Base-by-base conservation (phyloP, 2,797 vertebrate genomes). In the Podarcis lilfordi region DNA sequence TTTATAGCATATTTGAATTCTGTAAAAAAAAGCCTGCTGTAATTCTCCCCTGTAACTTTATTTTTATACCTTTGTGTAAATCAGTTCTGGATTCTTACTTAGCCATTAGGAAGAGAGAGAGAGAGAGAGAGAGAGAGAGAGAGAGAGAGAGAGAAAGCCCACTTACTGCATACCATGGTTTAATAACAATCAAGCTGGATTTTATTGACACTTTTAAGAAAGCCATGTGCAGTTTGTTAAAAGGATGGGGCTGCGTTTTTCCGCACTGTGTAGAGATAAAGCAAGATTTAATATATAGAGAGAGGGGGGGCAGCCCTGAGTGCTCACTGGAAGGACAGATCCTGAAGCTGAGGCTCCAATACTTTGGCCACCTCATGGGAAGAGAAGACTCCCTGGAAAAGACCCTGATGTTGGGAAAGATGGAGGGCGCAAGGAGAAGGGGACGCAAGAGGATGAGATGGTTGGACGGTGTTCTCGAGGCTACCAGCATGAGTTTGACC, bases 1-100 rank as follows among this genome's bases (percentile, higher is more conserved):
- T 93, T 89, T 8, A 77, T 0, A 76, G 40, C 32, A n/a, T 35
- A 40, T 92, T 90, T 92, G 84, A 75, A 89, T 91, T 90, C 90
- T 86, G 81, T n/a, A 79, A 74, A 74, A 93, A 91, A 91, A 93
- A 89, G 92, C 25, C 84, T 93, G 76, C 59, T 85, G 78, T 21
- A 66, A 86, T 77, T 5, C 55, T 88, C 82, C 21, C 27, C 25
- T 2, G 25, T 37, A 89, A 19, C 84, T 71, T 85, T 91, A 88
- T 91, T 91, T 64, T 29, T 86, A 43, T 71, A 88, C 29, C 82
- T 83, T 91, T 86, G 55, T 77, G 50, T 80, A 80, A 87, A 87
- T 40, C 59, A 83, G 83, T 80, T 32, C 80, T 83, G 21, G 82
- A 11, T 90, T 92, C 84, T 59, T 85, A 81, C 83, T 92, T 40